Base-by-base conservation (phyloP, 2,888 invertebrate genomes). In the Sicus ferrugineus region DNA sequence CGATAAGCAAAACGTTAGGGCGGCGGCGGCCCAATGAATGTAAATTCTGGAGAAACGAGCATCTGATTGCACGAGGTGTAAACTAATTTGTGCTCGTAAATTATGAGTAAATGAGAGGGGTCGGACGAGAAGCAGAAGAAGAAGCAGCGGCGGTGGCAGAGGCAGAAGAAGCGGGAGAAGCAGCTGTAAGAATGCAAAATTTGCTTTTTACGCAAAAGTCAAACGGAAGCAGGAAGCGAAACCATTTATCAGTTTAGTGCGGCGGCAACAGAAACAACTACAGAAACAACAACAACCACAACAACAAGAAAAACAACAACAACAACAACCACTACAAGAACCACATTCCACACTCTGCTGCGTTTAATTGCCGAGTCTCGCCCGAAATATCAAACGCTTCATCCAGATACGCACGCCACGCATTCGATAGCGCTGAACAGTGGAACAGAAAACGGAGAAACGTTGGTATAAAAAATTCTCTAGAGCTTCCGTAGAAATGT, bases 1-100 rank as follows among this genome's bases (percentile, higher is more conserved):
- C 69, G 80, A 81, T 80, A 80, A 80, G 75, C 26, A 38, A 42
- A 63, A 54, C 54, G 58, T 16, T 21, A 9, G 34, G 23, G 46
- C 59, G 61, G 71, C 70, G 56, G 59, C 69, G 68, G 54, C 68
- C 70, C 71, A 72, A n/a, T n/a, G n/a, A 72, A 73, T 71, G 73
- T 70, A 78, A 74, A 73, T 72, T 70, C 14, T 14, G 54, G 19
- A 61, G 48, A 59, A 59, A 30, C 58, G 11, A 28, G 34, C 14
- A 52, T 62, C 30, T 62, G 52, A 62, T 61, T 54, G 42, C 16
- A 52, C 30, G 19, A 68, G 61, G 68, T 68, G 68, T 38, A 68
- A 68, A 68, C 26, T 50, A 28, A 54, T 21, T 11, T 38, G 54
- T 38, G 68, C 62, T 52, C 54, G 38, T 54, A 50, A 38, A 34